Percentiles rank a stretch among this genome's conserved stretches.
These are phyloP conservation scores for Caenorhabditis doughertyi DNA, from an alignment of 2,888 invertebrate species.

Conservation along the genomic window DNA sequence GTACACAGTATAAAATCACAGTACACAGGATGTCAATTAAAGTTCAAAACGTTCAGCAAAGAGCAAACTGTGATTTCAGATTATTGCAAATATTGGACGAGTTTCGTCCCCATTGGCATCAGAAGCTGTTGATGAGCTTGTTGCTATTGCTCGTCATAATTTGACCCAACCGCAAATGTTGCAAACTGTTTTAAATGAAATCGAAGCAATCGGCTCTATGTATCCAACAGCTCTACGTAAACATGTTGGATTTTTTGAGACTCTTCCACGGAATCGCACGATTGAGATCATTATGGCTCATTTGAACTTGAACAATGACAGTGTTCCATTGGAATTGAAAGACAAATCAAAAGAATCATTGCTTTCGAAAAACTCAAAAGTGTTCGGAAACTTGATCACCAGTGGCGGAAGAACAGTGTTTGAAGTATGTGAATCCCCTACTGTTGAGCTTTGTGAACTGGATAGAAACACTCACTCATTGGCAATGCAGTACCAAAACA, in stretches of 20 bases:
- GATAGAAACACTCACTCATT: constrained; percentile 68
- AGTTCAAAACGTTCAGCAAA: no score
- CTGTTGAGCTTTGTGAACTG: constrained; percentile 59
- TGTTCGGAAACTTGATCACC: constrained; percentile 51
- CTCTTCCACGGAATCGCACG: constrained; percentile 35
- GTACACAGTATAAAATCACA: no score
- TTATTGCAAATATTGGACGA: constrained; percentile 76
- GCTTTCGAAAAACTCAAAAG: constrained; percentile 54
- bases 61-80: constrained; percentile 68
- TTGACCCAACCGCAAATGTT: constrained; percentile 64
- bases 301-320: constrained; percentile 26
- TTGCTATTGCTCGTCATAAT: constrained; percentile 66
- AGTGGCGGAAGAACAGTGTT: constrained; percentile 59
- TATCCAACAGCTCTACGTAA: constrained; percentile 33
- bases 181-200: constrained; percentile 73
- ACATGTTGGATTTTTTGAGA: constrained; percentile 48
- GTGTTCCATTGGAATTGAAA: constrained; percentile 24
- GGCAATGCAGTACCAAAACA: constrained; percentile 72
- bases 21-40: no score
- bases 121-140: constrained; percentile 73
- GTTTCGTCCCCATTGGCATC: constrained; percentile 70
- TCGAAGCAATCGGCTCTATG: constrained; percentile 68
- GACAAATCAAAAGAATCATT: constrained; percentile 50
- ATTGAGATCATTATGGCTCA: constrained; percentile 51
- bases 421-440: constrained; percentile 57